These are phyloP conservation scores for Ophioderma brevispina DNA, from an alignment of 35 echinoderm and acorn worm genomes.

Conservation along the genomic window DNA sequence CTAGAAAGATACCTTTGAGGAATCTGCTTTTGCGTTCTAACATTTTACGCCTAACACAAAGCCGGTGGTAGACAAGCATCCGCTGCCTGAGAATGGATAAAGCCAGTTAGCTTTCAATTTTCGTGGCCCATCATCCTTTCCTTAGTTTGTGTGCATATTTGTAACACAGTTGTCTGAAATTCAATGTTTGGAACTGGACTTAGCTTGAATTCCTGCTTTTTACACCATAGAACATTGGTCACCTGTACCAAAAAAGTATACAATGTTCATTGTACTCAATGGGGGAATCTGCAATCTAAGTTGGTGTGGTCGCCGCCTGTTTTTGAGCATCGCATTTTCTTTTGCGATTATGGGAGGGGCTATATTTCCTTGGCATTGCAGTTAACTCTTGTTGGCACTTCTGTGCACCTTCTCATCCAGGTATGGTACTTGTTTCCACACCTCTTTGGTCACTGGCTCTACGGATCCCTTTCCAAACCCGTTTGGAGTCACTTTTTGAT, in stretches of 20 bases:
- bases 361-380: not conserved
- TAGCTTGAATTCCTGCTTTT: not conserved
- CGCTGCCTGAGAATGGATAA: not conserved
- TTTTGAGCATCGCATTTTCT: not conserved
- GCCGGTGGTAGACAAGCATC: too few species aligned
- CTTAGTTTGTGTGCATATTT: not conserved
- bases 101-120: constrained; percentile 11
- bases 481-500: not conserved
- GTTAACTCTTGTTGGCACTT: constrained; percentile 5
- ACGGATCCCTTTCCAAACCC: not conserved
- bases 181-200: constrained; percentile 15
- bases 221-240: constrained; percentile 13
- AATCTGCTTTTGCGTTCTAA: constrained; percentile 6
- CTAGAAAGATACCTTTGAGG: not conserved
- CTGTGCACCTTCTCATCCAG: constrained; percentile 8
- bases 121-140: not conserved
- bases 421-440: not conserved
- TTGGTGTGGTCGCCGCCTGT: too few species aligned
- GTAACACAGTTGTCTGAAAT: constrained; percentile 19
- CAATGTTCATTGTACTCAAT: constrained; percentile 14
- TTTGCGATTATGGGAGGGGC: not conserved
- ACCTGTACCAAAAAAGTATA: constrained; percentile 1
- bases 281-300: not conserved
- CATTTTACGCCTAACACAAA: too few species aligned
- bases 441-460: constrained; percentile 20